Conservation (phyloP, 2,797 vertebrate genomes). For the Amphiprion clarkii region DNA sequence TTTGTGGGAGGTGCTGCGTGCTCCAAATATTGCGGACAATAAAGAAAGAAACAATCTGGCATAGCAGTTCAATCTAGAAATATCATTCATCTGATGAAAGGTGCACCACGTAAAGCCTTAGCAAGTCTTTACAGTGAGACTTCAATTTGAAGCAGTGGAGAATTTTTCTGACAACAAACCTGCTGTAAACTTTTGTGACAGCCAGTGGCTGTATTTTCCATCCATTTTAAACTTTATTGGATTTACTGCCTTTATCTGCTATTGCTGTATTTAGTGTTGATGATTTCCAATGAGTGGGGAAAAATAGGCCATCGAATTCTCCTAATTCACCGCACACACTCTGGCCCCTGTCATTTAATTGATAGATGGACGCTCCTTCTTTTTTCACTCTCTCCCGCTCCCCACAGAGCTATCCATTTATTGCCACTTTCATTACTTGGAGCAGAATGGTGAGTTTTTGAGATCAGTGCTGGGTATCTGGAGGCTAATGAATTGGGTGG, state of each 20-base stretch:
- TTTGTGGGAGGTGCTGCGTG: conserved; percentile 62
- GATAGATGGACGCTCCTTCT: conserved; percentile 63
- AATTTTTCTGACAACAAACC: conserved; percentile 51
- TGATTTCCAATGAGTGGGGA: conserved; percentile 71
- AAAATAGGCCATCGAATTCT: conserved; percentile 73
- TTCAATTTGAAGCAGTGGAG: conserved; percentile 50
- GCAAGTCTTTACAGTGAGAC: conserved; percentile 33
- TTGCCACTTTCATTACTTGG: conserved; percentile 71
- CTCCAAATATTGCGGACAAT: conserved; percentile 58
- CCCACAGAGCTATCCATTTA: conserved; percentile 66
- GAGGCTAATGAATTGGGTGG: conserved; percentile 66
- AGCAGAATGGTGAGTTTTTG: conserved; percentile 62
- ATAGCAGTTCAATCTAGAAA: conserved; percentile 66
- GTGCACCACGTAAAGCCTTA: conserved; percentile 28
- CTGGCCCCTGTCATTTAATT: conserved; percentile 71
- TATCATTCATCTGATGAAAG: conserved; percentile 66
- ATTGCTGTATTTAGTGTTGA: conserved; percentile 75
- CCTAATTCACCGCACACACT: conserved; percentile 70
- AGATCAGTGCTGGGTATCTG: conserved; percentile 64
- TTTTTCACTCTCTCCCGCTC: conserved; percentile 38
- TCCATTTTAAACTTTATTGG: conserved; percentile 70
- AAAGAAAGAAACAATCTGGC: conserved; percentile 61
- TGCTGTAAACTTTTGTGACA: conserved; percentile 64
- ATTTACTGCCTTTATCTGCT: conserved; percentile 70
- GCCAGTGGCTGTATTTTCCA: conserved; percentile 62